Conservation (phyloP, 2,888 invertebrate genomes). For the Tachina fera region DNA sequence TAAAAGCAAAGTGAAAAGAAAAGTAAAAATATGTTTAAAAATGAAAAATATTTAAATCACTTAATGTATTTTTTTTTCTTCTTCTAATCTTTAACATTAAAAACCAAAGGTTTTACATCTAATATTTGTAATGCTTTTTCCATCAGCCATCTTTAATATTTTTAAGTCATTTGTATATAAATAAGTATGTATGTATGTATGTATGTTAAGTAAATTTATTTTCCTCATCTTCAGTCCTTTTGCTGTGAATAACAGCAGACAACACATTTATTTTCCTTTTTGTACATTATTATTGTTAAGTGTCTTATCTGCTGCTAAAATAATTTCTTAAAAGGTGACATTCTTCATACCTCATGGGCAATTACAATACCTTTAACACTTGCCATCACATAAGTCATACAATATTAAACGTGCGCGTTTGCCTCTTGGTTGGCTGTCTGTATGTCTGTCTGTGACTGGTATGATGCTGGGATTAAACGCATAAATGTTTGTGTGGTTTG, state of each 20-base stretch:
- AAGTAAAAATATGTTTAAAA: background rate
- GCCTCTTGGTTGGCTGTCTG: background rate
- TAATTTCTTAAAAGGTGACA: conserved; percentile 65
- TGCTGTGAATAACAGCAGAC: background rate
- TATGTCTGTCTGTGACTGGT: background rate
- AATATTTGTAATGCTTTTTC: background rate
- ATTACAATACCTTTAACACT: conserved; percentile 71
- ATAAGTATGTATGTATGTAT: too few relatives aligned
- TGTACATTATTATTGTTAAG: conserved; percentile 11
- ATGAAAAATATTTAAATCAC: background rate
- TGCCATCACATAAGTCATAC: conserved; percentile 65
- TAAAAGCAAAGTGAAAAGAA: background rate
- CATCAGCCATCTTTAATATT: background rate
- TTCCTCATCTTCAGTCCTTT: background rate
- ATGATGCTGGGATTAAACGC: background rate
- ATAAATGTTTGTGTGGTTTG: background rate
- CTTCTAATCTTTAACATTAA: background rate
- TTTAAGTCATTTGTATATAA: background rate
- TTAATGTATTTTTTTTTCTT: background rate
- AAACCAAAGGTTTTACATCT: background rate
- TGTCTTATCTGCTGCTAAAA: conserved; percentile 60
- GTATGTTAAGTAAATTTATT: background rate
- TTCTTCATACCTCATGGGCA: conserved; percentile 66
- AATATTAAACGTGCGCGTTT: conserved; percentile 56
- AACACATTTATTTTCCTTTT: background rate